These are phyloP conservation scores for Leptodactylus fuscus DNA, from an alignment of 2,113 vertebrate genomes.

Conservation along the genomic window DNA sequence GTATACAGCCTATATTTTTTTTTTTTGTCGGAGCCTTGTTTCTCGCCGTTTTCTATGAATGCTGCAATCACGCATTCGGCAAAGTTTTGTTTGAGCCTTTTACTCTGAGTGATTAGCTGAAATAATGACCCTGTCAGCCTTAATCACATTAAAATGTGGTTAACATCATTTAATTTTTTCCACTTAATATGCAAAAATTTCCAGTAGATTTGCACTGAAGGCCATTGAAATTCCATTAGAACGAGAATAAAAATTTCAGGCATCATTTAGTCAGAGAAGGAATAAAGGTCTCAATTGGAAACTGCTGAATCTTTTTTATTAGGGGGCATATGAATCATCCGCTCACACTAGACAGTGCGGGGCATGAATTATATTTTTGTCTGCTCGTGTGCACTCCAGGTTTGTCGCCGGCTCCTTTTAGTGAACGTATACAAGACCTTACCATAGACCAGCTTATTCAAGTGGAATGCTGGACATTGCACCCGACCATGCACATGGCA, in stretches of 20 bases:
- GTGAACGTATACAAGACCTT: no score
- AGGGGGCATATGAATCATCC: conserved; percentile 88
- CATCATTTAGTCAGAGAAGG: conserved; percentile 99
- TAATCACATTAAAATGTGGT: conserved; percentile 99
- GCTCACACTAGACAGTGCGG: conserved; percentile 69
- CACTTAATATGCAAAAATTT: conserved; percentile 99
- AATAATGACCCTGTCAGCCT: conserved; percentile 99
- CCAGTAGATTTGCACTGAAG: conserved; percentile 99
- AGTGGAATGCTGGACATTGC: neutral
- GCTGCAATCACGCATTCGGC: conserved; percentile 75
- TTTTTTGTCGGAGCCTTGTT: neutral
- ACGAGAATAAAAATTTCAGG: conserved; percentile 99
- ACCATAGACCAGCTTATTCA: neutral
- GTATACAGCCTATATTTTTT: neutral
- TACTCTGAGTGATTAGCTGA: conserved; percentile 99
- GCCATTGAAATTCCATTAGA: conserved; percentile 99
- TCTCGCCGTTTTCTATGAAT: conserved; percentile 9
- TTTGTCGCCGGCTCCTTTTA: conserved; percentile 12
- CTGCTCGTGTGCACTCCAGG: neutral
- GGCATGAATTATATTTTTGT: conserved; percentile 32
- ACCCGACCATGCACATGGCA: no score
- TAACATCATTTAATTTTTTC: conserved; percentile 99
- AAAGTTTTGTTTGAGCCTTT: conserved; percentile 92
- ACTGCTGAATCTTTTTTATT: conserved; percentile 98
- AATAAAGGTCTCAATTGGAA: conserved; percentile 90